Conservation (phyloP, 2,797 vertebrate species). For the Artibeus jamaicensis region DNA sequence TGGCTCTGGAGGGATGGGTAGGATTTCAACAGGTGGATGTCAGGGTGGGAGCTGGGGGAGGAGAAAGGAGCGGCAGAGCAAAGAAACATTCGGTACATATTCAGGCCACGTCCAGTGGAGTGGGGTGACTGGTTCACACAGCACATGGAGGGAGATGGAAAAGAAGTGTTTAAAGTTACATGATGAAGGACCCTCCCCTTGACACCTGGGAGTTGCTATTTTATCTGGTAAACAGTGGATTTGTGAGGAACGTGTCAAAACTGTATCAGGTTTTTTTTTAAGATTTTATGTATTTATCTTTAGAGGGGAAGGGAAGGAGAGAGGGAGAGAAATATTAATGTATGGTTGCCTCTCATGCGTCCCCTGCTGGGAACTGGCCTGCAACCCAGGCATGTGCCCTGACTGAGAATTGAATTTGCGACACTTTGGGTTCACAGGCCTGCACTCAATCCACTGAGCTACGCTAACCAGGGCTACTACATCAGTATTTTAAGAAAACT, state of each 20-base stretch:
- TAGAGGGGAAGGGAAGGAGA: no score
- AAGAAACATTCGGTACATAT: not conserved
- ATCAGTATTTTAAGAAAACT: not conserved
- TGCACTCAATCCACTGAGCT: no score
- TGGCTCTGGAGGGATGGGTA: conserved; percentile 40
- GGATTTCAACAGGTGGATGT: conserved; percentile 50
- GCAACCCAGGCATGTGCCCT: no score
- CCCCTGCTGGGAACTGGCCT: no score
- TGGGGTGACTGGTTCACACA: not conserved
- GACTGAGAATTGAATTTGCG: no score
- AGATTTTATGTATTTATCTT: no score
- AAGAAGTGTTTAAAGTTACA: not conserved
- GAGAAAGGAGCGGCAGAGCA: not conserved
- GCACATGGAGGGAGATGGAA: not conserved
- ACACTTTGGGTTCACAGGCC: no score
- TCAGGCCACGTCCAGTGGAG: not conserved
- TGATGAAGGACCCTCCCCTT: not conserved
- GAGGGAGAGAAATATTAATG: no score
- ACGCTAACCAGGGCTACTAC: no score
- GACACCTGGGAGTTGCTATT: not conserved
- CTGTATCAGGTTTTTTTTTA: no score
- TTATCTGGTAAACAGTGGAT: not conserved
- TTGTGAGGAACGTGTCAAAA: not conserved
- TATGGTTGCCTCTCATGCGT: no score
- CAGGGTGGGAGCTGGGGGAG: not conserved